Base-by-base conservation (phyloP, 1,140 invertebrate genomes). In the Polyergus mexicanus region DNA sequence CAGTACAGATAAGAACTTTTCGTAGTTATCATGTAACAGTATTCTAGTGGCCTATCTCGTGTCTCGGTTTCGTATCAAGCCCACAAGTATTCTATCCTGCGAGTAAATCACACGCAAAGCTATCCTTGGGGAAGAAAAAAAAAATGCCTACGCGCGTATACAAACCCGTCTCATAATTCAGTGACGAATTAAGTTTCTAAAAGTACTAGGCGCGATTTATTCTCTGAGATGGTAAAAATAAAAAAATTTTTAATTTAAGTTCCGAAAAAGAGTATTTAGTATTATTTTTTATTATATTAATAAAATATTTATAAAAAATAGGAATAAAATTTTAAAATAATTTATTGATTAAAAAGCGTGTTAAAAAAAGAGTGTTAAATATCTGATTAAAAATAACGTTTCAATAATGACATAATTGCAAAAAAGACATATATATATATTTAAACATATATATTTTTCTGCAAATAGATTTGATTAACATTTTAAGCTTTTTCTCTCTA, bases 1-100 rank as follows among this genome's bases (percentile, higher is more conserved):
- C 38, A 83, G 38, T 25, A 10, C 38, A 83, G 68, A 74, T 83
- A 83, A 83, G 68, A 83, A 83, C 78, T 83, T 83, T 25, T 25
- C 68, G 11, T 35, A 83, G 54, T 13, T 56, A 28, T 74, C 78
- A 47, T 10, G 63, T 80, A 80, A 80, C 68, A 13, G 56, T 74
- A 74, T 72, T 38, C 54, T 38, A 19, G 11, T 60, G 78, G 11
- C 19, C 65, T 81, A 58, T 72, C 66, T 72, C 51, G 22, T 54
- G 38, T 72, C 54, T 81, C 25, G 28, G 38, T 58, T 60, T 83
- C 54, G 38, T 47, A 83, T 83, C 68, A 72, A 22, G 19, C 68
- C n/a, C 65, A 47, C 54, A 72, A 83, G 54, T 83, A 83, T 47
- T 58, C 35, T 25, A 44, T 41, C 41, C 22, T 22, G 66, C 38